A percentile compares a stretch with the other conserved stretches of the same genome.
Evolutionary conservation across 1,140 invertebrate genomes (phyloP).

Genomic region (Physella acuta): DNA sequence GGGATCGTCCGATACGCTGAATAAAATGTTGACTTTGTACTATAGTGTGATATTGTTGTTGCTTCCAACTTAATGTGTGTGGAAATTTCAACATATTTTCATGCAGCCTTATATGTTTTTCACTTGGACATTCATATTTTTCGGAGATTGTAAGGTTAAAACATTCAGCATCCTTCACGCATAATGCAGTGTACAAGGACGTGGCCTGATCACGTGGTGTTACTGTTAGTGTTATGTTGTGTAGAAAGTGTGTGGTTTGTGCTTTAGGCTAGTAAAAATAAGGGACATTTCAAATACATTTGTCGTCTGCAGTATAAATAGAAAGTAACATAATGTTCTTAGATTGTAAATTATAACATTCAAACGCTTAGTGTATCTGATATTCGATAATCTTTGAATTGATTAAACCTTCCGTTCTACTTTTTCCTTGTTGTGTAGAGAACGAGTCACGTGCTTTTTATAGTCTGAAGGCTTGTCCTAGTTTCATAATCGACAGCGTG

Average conservation of each 20-base stretch:
- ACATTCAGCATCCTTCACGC: background rate
- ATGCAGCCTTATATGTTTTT: background rate
- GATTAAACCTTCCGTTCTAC: constrained; percentile 4
- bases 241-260: constrained; percentile 12
- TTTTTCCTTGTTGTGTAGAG: constrained; percentile 1
- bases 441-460: constrained; percentile 23
- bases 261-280: background rate
- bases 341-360: background rate
- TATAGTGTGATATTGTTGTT: background rate
- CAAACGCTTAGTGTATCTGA: background rate
- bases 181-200: constrained; percentile 26
- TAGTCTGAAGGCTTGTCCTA: constrained; percentile 20
- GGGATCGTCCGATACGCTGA: background rate
- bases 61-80: constrained; percentile 12
- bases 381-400: background rate
- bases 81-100: background rate
- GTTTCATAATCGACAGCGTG: constrained; percentile 6
- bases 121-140: background rate
- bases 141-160: background rate
- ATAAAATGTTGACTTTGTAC: constrained; percentile 14
- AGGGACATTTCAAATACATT: background rate
- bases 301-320: background rate
- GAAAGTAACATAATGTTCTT: background rate
- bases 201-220: constrained; percentile 28
- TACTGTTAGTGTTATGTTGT: constrained; percentile 26